Percentiles rank a stretch among this genome's conserved stretches.
Evolutionary conservation across 2,113 vertebrate genomes (phyloP).

Genomic region (western clawed frog (Xenopus tropicalis)): DNA sequence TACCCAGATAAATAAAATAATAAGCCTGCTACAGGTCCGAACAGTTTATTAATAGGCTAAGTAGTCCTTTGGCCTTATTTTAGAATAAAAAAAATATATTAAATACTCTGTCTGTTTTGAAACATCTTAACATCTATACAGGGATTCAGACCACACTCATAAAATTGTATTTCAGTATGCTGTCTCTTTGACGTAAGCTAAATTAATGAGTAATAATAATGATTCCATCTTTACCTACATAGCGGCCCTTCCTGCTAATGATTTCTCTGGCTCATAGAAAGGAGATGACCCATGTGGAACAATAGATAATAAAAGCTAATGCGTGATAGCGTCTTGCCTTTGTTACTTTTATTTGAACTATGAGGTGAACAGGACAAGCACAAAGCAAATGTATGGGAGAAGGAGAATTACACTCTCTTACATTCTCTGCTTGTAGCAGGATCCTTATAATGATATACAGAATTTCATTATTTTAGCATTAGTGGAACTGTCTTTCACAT

Average conservation of each 20-base stretch:
- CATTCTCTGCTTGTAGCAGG: background rate
- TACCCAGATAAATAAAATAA: too few species aligned
- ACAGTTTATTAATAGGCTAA: too few species aligned
- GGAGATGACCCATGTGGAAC: conserved; percentile 11
- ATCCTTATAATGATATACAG: background rate
- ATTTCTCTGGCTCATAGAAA: background rate
- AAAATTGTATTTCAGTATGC: too few species aligned
- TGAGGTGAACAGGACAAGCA: background rate
- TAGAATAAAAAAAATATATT: too few species aligned
- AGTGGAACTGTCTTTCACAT: background rate
- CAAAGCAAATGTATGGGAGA: background rate
- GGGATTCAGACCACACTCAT: too few species aligned
- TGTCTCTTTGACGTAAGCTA: too few species aligned
- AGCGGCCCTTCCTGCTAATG: background rate
- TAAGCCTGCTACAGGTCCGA: too few species aligned
- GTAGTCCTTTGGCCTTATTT: too few species aligned
- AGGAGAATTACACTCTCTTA: too few species aligned
- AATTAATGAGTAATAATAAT: too few species aligned
- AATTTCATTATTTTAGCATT: background rate
- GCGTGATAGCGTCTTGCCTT: conserved; percentile 2
- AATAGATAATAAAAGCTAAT: conserved; percentile 29
- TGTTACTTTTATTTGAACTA: background rate
- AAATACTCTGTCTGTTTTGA: too few species aligned
- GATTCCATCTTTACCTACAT: background rate
- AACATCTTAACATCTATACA: too few species aligned